Conservation (phyloP, 2,797 vertebrate genomes). For the Gallirallus australis region DNA sequence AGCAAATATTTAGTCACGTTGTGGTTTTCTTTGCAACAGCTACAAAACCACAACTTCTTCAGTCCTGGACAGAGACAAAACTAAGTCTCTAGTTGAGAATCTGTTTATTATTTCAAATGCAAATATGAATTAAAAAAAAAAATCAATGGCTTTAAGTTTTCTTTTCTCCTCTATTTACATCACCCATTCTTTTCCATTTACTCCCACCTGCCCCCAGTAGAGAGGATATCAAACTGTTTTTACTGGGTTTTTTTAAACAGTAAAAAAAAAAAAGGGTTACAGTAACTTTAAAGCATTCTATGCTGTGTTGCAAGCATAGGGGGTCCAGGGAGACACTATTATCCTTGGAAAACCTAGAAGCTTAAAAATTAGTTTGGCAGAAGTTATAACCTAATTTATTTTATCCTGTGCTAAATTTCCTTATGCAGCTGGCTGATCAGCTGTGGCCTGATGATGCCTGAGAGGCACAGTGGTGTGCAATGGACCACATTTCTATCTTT, state of each 20-base stretch:
- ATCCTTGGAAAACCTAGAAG: conserved; percentile 10
- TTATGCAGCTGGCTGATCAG: conserved; percentile 55
- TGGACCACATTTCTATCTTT: conserved; percentile 35
- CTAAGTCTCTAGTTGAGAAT: not conserved
- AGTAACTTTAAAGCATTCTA: not conserved
- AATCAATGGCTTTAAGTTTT: not conserved
- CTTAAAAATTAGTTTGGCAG: conserved; percentile 49
- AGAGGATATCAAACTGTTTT: not conserved
- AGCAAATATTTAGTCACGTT: not conserved
- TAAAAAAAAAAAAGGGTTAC: not conserved
- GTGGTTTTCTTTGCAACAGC: not conserved
- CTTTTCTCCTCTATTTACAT: not conserved
- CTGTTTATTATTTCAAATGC: not conserved
- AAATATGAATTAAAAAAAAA: not conserved
- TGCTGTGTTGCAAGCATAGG: not conserved
- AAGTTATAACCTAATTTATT: conserved; percentile 16
- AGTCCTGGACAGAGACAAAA: not conserved
- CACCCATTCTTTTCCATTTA: not conserved
- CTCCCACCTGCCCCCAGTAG: not conserved
- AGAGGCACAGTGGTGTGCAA: not conserved
- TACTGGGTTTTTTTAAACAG: no score
- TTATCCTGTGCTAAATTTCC: conserved; percentile 24
- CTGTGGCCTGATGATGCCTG: conserved; percentile 45
- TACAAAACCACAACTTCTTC: not conserved
- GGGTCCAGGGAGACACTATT: not conserved